Conservation (phyloP, 2,113 vertebrate genomes). For the Pelecanus crispus region DNA sequence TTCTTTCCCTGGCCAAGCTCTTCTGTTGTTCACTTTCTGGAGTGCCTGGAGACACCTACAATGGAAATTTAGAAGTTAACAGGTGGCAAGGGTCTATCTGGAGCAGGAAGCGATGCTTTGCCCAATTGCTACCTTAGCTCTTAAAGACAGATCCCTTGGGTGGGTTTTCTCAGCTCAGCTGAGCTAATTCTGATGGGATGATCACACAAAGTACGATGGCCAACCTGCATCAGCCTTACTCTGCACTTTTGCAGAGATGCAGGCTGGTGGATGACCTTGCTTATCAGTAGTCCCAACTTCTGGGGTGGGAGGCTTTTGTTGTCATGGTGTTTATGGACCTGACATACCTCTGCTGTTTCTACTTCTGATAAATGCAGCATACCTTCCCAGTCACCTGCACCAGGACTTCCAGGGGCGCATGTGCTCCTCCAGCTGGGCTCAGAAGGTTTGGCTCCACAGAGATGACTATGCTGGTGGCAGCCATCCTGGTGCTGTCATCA, state of each 20-base stretch:
- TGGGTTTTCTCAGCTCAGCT: not conserved
- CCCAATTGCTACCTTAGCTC: not conserved
- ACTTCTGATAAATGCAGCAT: not conserved
- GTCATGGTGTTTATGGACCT: not conserved
- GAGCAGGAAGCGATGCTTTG: not conserved
- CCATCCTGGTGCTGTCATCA: not conserved
- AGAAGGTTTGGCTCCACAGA: not conserved
- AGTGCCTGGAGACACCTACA: not conserved
- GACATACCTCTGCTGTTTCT: not conserved
- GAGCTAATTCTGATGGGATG: not conserved
- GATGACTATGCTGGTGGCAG: not conserved
- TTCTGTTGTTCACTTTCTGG: not conserved
- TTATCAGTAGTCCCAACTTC: too few relatives aligned
- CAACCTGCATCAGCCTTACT: not conserved
- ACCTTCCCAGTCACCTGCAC: too few relatives aligned
- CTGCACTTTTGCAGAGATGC: not conserved
- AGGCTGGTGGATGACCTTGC: too few relatives aligned
- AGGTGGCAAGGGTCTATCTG: not conserved
- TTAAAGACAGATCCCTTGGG: not conserved
- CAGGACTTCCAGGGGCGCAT: not conserved
- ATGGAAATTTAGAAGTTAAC: not conserved
- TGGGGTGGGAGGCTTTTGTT: too few relatives aligned
- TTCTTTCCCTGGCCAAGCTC: not conserved
- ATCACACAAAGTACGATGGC: not conserved
- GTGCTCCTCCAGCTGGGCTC: not conserved